Base-by-base conservation (phyloP, 2,797 vertebrate species). In the Gallinago solitaria region DNA sequence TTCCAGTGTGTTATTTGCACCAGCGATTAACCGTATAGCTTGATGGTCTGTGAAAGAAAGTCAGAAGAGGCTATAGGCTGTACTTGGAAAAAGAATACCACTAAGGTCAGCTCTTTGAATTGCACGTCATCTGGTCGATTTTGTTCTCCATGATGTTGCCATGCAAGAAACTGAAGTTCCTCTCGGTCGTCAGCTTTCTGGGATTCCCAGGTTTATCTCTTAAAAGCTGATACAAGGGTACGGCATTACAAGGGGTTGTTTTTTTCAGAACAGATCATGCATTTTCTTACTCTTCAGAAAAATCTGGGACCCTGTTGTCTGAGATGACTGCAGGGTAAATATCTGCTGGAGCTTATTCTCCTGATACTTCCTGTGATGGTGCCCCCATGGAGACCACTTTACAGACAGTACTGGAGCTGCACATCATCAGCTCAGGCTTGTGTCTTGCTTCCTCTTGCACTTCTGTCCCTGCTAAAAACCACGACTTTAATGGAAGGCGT, bases 1-100 rank as follows among this genome's bases (percentile, higher is more conserved):
- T 93, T 88, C 83, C 87, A 80, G 39, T 39, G 25, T 77, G 48
- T 78, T 94, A 91, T 75, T 87, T 91, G 64, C 82, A 83, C 48
- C 82, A 69, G 32, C 43, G 78, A 57, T 33, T 64, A 89, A 93
- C 67, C 69, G n/a, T 84, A 53, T 84, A 90, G 83, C 74, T 89
- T 87, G 81, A 87, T 2, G 0, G 92, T 90, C 35, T 33, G 23
- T 53, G 33, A 56, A 84, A 54, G 87, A 28, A 43, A 64, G 10
- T 17, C 12, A 0, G 12, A n/a, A 41, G 16, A 59, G 85, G n/a
- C 82, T 92, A 47, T 63, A 83, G n/a, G 37, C 73, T 86, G 37
- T 69, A 18, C 79, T 85, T 84, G 68, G 78, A 74, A 90, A 95
- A 93, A 81, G 69, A 77, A 0, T 37, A 47, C 74, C 53, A 27